Conservation (phyloP, 2,113 vertebrate species). For the Cynocephalus volans region DNA sequence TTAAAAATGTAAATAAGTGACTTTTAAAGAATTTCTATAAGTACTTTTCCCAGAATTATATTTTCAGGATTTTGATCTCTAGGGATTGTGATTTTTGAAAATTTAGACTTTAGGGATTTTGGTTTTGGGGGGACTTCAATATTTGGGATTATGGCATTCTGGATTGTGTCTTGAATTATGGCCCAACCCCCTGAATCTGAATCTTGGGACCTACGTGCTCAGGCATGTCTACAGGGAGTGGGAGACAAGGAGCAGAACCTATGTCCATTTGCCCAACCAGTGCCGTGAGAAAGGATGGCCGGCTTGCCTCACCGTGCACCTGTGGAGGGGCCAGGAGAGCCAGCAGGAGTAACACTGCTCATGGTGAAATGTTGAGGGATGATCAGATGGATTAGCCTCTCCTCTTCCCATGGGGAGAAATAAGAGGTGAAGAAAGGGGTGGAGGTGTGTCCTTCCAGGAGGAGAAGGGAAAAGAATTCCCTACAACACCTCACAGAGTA, state of each 20-base stretch:
- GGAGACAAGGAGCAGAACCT: not conserved
- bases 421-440: not conserved
- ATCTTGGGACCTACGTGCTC: not conserved
- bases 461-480: not conserved
- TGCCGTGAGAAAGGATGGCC: not conserved
- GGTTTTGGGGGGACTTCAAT: too few relatives aligned
- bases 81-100: too few relatives aligned
- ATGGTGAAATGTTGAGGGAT: not conserved
- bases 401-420: not conserved
- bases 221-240: not conserved
- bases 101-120: too few relatives aligned
- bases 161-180: too few relatives aligned
- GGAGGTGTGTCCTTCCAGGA: not conserved
- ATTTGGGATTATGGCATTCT: too few relatives aligned
- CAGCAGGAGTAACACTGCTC: not conserved
- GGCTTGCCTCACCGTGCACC: not conserved
- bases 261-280: not conserved
- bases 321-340: not conserved
- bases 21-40: too few relatives aligned
- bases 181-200: not conserved
- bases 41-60: too few relatives aligned
- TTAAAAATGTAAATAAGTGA: too few relatives aligned
- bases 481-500: not conserved
- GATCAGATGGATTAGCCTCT: not conserved
- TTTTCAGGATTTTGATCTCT: too few relatives aligned